A percentile compares a stretch with the other conserved stretches of the same genome.
These are phyloP conservation scores for Heterochromis multidens DNA, from an alignment of 2,113 vertebrate species.

Conservation along the genomic window DNA sequence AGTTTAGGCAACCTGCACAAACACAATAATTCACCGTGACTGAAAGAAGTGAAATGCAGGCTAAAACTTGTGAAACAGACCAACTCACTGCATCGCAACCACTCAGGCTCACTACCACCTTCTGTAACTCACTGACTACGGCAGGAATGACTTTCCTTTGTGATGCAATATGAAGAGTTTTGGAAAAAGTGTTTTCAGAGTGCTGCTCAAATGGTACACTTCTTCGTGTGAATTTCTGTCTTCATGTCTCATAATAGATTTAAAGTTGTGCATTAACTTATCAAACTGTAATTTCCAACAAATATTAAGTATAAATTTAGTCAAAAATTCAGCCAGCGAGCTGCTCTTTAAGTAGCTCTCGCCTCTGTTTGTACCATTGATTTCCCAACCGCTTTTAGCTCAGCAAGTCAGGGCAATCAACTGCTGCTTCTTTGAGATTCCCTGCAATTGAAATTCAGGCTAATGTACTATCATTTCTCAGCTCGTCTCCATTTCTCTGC, in stretches of 20 bases:
- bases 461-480: slow-evolving; percentile 48
- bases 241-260: background rate
- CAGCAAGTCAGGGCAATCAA: slow-evolving; percentile 29
- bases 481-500: slow-evolving; percentile 25
- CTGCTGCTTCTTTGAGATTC: slow-evolving; percentile 18
- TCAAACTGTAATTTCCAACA: background rate
- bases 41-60: background rate
- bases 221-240: background rate
- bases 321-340: background rate
- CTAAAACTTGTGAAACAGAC: background rate
- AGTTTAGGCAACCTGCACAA: background rate
- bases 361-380: background rate
- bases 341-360: background rate
- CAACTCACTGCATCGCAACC: background rate
- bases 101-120: background rate
- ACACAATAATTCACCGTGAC: background rate
- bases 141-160: background rate
- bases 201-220: background rate
- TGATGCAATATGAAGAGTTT: background rate
- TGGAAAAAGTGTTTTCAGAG: background rate
- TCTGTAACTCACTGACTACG: background rate
- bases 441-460: slow-evolving; percentile 32
- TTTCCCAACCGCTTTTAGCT: slow-evolving; percentile 9
- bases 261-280: background rate
- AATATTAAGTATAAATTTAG: background rate